Evolutionary conservation across 2,797 vertebrate genomes (phyloP).

Genomic region (Pteropus rufus): DNA sequence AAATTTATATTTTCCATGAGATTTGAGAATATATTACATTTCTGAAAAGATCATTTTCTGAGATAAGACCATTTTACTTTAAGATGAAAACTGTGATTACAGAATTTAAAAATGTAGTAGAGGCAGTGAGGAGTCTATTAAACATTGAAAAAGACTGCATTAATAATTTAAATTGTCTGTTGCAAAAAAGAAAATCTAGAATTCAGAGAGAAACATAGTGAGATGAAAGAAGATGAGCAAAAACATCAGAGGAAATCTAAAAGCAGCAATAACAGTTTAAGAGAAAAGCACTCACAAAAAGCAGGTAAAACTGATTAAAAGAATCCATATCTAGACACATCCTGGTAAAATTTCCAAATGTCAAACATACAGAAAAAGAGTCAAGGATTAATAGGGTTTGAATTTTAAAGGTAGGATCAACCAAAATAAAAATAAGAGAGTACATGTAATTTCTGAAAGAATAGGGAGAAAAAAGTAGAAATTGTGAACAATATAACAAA

Average conservation of each 20-base stretch:
- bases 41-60: constrained; percentile 43
- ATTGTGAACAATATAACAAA: background rate
- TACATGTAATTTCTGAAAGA: background rate
- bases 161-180: constrained; percentile 71
- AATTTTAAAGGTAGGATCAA: background rate
- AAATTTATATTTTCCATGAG: constrained; percentile 41
- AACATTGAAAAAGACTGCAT: constrained; percentile 68
- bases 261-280: background rate
- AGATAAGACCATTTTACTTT: constrained; percentile 44
- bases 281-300: background rate
- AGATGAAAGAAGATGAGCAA: constrained; percentile 56
- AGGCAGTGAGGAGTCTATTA: constrained; percentile 57
- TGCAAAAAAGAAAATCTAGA: constrained; percentile 59
- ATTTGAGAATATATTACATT: constrained; percentile 26
- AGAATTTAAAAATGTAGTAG: constrained; percentile 56
- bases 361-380: background rate
- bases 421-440: constrained; percentile 45
- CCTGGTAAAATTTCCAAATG: constrained; percentile 32
- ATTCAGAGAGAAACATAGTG: constrained; percentile 42
- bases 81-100: constrained; percentile 51
- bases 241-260: constrained; percentile 38
- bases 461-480: background rate
- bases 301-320: background rate
- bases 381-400: background rate
- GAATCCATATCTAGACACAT: background rate